Evolutionary conservation across 2,797 vertebrate species (phyloP).

Genomic region (Siniperca scherzeri): DNA sequence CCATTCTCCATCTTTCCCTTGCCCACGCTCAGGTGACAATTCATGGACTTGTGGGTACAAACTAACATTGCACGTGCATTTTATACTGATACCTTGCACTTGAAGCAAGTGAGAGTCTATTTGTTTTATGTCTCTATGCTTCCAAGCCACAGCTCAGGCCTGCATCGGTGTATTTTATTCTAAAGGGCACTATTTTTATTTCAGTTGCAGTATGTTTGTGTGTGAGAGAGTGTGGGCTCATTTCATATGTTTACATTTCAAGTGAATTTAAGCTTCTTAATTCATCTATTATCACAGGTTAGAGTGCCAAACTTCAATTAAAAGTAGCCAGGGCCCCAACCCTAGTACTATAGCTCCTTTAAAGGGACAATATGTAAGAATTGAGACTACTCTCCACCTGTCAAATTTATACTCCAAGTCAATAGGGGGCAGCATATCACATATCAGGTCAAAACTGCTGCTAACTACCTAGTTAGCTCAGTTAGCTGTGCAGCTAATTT

Average conservation of each 20-base stretch:
- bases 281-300: too few relatives aligned
- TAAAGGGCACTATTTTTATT: background rate
- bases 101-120: background rate
- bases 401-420: too few relatives aligned
- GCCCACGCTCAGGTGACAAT: background rate
- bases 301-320: too few relatives aligned
- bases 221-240: background rate
- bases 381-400: too few relatives aligned
- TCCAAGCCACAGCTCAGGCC: background rate
- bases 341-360: too few relatives aligned
- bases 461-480: too few relatives aligned
- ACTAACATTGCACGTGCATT: slow-evolving; percentile 5
- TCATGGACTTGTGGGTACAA: slow-evolving; percentile 8
- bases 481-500: too few relatives aligned
- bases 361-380: too few relatives aligned
- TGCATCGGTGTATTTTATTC: background rate
- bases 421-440: too few relatives aligned
- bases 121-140: slow-evolving; percentile 1
- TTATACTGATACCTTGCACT: slow-evolving; percentile 9
- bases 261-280: background rate
- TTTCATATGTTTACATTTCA: background rate
- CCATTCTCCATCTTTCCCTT: too few relatives aligned
- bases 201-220: background rate
- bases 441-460: too few relatives aligned
- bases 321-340: too few relatives aligned